These are phyloP conservation scores for Phyllotis vaccarum DNA, from an alignment of 2,797 vertebrate species.

Conservation along the genomic window DNA sequence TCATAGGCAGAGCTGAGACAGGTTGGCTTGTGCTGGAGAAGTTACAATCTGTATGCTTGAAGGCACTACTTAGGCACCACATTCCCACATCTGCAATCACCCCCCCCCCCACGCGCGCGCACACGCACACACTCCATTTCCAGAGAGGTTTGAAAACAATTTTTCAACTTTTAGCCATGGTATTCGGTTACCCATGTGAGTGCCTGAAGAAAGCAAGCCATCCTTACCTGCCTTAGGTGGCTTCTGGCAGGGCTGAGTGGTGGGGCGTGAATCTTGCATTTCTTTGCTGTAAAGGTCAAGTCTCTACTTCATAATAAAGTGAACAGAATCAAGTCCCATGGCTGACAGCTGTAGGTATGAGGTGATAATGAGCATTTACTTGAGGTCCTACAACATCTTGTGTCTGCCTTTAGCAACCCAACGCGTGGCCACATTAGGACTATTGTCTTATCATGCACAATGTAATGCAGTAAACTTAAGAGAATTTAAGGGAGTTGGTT, in stretches of 20 bases:
- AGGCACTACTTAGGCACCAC: conserved; percentile 40
- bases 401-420: background rate
- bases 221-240: background rate
- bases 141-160: background rate
- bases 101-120: too few species aligned
- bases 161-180: background rate
- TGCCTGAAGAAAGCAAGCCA: background rate
- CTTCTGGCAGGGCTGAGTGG: background rate
- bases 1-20: conserved; percentile 67
- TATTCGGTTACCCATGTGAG: background rate
- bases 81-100: background rate
- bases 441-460: background rate
- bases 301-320: background rate
- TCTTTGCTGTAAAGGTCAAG: conserved; percentile 60
- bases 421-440: background rate
- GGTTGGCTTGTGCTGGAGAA: background rate
- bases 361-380: background rate
- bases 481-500: background rate
- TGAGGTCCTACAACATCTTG: background rate
- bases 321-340: conserved; percentile 11
- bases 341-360: background rate
- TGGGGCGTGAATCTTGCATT: background rate
- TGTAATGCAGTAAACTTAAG: background rate
- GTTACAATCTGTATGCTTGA: conserved; percentile 60
- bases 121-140: background rate